Base-by-base conservation (phyloP, 2,888 invertebrate genomes). In the Dione vanillae region DNA sequence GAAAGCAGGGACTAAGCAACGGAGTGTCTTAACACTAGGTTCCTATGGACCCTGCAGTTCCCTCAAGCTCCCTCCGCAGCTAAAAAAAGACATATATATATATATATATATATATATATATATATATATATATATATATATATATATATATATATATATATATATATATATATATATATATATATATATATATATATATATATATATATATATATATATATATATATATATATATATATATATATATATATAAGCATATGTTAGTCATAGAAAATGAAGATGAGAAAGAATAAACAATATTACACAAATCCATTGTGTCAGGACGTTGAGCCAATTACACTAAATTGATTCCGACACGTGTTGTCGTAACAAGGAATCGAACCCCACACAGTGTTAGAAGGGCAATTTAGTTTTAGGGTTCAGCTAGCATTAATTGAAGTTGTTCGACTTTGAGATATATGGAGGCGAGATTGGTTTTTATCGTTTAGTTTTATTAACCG, bases 311-410 rank as follows among this genome's bases (percentile, higher is more conserved):
- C 51, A 14, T 20, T 20, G 51, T 20, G 20, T 51, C 51, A 19
- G 19, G 45, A 37, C 65, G 69, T 70, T 62, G 69, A 74, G 72
- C 64, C 76, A 77, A 76, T 77, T 76, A 76, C 64, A 7, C 27
- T 10, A 54, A 14, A 73, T 70, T 49, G 65, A 51, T 59, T 41
- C 10, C 6, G 74, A 72, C 76, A 75, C 75, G 75, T 74, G 77
- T 49, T 72, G 69, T 61, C 49, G 12, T 76, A 75, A 76, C 70
- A 71, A 73, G 72, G 72, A 70, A 72, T 73, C 74, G 68, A 74
- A 74, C 72, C 65, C 58, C 19, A 64, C 64, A 56, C 43, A 47
- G 41, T 37, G 68, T 61, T 43, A 35, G 61, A 40, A 56, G 65
- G 58, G 54, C 35, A 54, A 64, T 70, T 70, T 65, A 49, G 49